Base-by-base conservation (phyloP, 2,888 invertebrate genomes). In the Mythimna vitellina region DNA sequence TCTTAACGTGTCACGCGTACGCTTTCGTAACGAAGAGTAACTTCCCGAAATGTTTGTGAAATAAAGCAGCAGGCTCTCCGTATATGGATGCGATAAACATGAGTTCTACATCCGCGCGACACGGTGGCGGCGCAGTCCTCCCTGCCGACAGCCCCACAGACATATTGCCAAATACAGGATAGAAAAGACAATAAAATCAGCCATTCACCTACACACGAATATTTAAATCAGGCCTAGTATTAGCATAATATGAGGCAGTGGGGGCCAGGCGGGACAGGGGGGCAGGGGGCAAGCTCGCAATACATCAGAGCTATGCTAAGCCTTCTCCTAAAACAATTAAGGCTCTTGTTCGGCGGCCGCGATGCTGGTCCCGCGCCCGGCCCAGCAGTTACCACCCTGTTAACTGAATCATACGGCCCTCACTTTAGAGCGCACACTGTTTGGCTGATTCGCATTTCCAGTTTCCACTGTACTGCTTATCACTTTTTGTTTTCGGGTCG, bases 161-260 rank as follows among this genome's bases (percentile, higher is more conserved):
- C 56, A 65, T 76, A 70, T 71, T 65, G 60, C 70, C 80, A 69
- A 73, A 78, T 61, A 71, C 35, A 61, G 67, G 70, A 83, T 71
- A 73, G 72, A 70, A 76, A 63, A 76, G 65, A 76, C 54, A 81
- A 75, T 73, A 83, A 73, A 76, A 73, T 46, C 69, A 67, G 60
- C 60, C 69, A 68, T 78, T 79, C 64, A 76, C 64, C 67, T 60
- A 73, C 71, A 75, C 69, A 73, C 72, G 65, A 86, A 81, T 86
- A 84, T 81, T 84, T 84, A 83, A 86, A 81, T 75, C 65, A 67
- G 67, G 38, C 60, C 65, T 42, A 10, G 53, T 32, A 77, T 86
- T 84, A 81, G 58, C 82, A 84, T 84, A 70, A 76, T 73, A 73
- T 80, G 67, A 49, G 61, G 61, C 54, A 61, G 62, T 38, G 9